phyloP scores from a whole-genome alignment of 2,113 vertebrate species.

The Thalassarche chlororhynchos region DNA sequence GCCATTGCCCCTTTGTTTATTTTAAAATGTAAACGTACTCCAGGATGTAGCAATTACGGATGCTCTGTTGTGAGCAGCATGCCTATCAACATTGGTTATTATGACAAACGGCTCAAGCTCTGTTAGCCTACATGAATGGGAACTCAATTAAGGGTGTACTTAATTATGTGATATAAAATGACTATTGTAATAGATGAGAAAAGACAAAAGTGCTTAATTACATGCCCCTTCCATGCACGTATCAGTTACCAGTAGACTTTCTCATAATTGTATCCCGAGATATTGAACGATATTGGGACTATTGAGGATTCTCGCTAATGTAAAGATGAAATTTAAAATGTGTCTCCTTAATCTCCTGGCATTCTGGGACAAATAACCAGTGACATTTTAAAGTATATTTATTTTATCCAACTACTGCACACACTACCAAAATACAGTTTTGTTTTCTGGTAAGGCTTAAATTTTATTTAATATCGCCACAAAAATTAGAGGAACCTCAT shows the following conservation, averaged over 20 bases:
- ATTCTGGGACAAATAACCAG: background rate
- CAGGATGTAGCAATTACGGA: slow-evolving; percentile 39
- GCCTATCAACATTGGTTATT: background rate
- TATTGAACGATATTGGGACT: background rate
- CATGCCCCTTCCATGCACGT: background rate
- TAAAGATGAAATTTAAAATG: background rate
- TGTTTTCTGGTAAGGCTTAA: background rate
- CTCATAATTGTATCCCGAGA: background rate
- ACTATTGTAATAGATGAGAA: background rate
- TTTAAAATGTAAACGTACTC: slow-evolving; percentile 56
- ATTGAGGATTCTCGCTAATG: background rate
- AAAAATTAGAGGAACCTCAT: background rate
- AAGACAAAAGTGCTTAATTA: background rate
- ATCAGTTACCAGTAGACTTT: background rate
- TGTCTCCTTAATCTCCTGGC: background rate
- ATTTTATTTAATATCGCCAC: background rate
- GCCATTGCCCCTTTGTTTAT: slow-evolving; percentile 32
- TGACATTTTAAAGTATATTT: background rate
- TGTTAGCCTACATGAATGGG: background rate
- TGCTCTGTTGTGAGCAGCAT: background rate
- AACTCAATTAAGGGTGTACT: background rate
- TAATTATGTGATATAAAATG: background rate
- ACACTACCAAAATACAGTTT: background rate
- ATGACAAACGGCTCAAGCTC: background rate
- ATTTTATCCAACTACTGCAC: background rate